Conservation (phyloP, 2,113 vertebrate species). For the Aix galericulata region DNA sequence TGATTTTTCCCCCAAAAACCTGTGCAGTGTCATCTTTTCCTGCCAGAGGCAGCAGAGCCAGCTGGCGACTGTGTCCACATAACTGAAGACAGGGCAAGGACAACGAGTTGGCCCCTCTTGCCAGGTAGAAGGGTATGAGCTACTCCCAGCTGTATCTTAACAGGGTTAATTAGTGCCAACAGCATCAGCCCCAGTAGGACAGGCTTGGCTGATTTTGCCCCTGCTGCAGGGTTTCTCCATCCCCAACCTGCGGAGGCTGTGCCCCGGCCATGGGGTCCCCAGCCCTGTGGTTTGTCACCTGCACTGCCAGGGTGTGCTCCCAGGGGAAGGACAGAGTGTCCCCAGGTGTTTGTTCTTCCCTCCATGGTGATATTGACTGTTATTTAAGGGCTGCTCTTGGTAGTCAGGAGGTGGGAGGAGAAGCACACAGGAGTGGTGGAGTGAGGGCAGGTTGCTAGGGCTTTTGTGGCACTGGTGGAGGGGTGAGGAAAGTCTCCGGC, state of each 20-base stretch:
- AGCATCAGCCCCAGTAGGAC: accelerated
- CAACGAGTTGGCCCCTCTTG: background rate
- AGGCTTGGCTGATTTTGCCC: background rate
- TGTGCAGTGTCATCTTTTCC: background rate
- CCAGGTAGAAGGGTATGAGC: background rate
- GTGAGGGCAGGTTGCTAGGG: background rate
- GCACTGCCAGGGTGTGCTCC: accelerated
- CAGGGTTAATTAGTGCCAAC: background rate
- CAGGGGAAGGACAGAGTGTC: background rate
- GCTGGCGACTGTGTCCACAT: background rate
- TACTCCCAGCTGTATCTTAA: accelerated
- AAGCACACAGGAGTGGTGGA: accelerated
- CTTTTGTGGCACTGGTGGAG: background rate
- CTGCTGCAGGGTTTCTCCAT: too few species aligned
- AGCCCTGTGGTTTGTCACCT: background rate
- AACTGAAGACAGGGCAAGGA: background rate
- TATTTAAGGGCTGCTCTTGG: background rate
- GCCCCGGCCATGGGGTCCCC: too few species aligned
- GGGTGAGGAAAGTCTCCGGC: background rate
- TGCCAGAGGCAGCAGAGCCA: background rate
- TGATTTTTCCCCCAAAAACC: background rate
- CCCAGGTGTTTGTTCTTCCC: background rate
- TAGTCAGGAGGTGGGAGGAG: background rate
- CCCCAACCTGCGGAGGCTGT: too few species aligned
- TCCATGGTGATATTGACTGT: background rate